Conservation (phyloP, 1,140 invertebrate species). For the Limonius californicus region DNA sequence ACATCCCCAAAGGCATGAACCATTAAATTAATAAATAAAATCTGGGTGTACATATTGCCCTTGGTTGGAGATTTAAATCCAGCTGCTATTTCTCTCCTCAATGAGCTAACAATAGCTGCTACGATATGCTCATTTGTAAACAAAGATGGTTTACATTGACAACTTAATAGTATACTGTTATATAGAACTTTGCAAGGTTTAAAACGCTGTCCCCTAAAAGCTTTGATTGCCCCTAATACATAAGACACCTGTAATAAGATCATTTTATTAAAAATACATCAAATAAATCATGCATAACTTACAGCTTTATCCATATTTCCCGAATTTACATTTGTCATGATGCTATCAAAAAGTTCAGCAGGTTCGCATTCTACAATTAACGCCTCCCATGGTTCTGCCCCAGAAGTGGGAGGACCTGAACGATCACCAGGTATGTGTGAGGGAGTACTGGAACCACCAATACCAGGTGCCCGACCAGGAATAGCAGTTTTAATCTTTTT, state of each 20-base stretch:
- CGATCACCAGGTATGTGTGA: slow-evolving; percentile 35
- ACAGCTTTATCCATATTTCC: slow-evolving; percentile 63
- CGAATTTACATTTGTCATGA: slow-evolving; percentile 55
- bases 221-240: slow-evolving; percentile 60
- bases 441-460: slow-evolving; percentile 42
- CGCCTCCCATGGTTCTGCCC: slow-evolving; percentile 56
- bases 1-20: slow-evolving; percentile 75
- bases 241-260: slow-evolving; percentile 44
- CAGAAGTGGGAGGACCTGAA: slow-evolving; percentile 15
- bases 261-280: slow-evolving; percentile 8
- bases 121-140: slow-evolving; percentile 77
- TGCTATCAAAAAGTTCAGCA: slow-evolving; percentile 55
- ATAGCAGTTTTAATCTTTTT: slow-evolving; percentile 51
- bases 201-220: slow-evolving; percentile 55
- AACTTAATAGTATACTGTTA: slow-evolving; percentile 75
- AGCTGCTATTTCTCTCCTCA: slow-evolving; percentile 73
- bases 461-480: slow-evolving; percentile 35
- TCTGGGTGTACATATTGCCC: slow-evolving; percentile 74
- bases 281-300: slow-evolving; percentile 41
- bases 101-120: slow-evolving; percentile 75
- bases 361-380: slow-evolving; percentile 58
- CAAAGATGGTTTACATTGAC: slow-evolving; percentile 73
- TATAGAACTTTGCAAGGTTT: slow-evolving; percentile 80
- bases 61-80: slow-evolving; percentile 69
- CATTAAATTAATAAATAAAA: slow-evolving; percentile 82